Evolutionary conservation across 2,888 invertebrate species (phyloP), one percentile per base, ranked within the genome.

Genomic region (Dusona sp.): DNA sequence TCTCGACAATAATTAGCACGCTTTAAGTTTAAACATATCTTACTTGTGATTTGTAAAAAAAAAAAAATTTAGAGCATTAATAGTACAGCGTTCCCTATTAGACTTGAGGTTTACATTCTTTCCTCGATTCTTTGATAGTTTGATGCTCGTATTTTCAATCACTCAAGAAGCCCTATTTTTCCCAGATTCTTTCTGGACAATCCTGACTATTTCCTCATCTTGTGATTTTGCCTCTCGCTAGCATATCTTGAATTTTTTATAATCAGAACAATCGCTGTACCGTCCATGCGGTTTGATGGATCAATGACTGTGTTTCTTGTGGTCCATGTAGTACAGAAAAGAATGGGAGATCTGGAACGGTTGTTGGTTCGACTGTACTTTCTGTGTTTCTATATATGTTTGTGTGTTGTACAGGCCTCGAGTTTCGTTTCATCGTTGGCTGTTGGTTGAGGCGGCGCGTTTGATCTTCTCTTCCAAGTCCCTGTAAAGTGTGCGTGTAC

Each of bases 371-470:
- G 54, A 38, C 36, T n/a, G 54, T 79, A 72, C 75, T 22, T 8
- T 1, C n/a, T 6, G 38, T 75, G 48, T 77, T 72, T 68, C 48
- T 48, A 22, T 61, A 64, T 25, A 68, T 25, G 48, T 57, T 67
- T 33, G 51, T 38, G 80, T 73, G 75, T 68, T 81, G 74, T 74
- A 78, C 79, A 79, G 81, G 73, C 68, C 82, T 74, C 79, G 77
- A 79, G 88, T 82, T 83, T 80, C 87, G 83, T 86, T 84, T 87
- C 83, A 85, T 84, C 87, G 85, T 68, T 42, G 42, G 79, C 70
- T 83, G 73, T 79, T 85, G 85, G 90, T 84, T 72, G 81, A 80
- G 87, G 87, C 90, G 90, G 90, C 85, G 75, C 88, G 83, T 90
- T 90, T 90, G 89, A 90, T 89, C 88, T 87, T 79, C 77, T 74